These are phyloP conservation scores for Loriculus beryllinus DNA, from an alignment of 2,797 vertebrate species.

Conservation along the genomic window DNA sequence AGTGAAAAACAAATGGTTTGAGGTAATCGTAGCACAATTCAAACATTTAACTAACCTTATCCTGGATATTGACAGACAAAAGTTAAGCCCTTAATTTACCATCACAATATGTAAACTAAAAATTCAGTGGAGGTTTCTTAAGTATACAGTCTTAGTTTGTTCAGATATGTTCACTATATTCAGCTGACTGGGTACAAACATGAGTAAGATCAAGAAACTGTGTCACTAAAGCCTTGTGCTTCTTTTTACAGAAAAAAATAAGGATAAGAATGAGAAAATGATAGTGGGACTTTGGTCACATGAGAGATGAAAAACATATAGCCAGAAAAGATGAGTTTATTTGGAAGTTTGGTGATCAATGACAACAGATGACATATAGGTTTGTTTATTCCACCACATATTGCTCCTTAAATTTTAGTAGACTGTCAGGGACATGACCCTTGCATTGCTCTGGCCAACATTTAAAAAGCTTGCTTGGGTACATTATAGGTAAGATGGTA, in stretches of 20 bases:
- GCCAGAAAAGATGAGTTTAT: background rate
- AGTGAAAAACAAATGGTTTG: background rate
- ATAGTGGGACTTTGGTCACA: background rate
- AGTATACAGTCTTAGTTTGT: background rate
- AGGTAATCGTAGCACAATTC: background rate
- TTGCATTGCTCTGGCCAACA: background rate
- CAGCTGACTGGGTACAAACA: background rate
- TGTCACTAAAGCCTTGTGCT: background rate
- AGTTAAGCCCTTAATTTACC: constrained; percentile 27
- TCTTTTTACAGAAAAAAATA: background rate
- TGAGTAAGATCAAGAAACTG: background rate
- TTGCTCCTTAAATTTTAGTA: background rate
- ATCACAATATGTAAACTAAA: constrained; percentile 43
- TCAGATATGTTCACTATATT: constrained; percentile 37
- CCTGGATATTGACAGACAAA: constrained; percentile 6
- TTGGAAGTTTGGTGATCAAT: background rate
- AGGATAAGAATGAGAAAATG: background rate
- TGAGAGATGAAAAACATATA: background rate
- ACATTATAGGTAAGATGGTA: background rate
- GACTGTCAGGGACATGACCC: background rate
- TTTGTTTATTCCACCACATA: background rate
- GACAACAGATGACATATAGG: background rate
- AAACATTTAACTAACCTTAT: constrained; percentile 36
- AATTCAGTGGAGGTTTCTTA: constrained; percentile 40
- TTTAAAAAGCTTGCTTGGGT: background rate